Conservation (phyloP, 2,888 invertebrate species). For the Enchytraeus crypticus region DNA sequence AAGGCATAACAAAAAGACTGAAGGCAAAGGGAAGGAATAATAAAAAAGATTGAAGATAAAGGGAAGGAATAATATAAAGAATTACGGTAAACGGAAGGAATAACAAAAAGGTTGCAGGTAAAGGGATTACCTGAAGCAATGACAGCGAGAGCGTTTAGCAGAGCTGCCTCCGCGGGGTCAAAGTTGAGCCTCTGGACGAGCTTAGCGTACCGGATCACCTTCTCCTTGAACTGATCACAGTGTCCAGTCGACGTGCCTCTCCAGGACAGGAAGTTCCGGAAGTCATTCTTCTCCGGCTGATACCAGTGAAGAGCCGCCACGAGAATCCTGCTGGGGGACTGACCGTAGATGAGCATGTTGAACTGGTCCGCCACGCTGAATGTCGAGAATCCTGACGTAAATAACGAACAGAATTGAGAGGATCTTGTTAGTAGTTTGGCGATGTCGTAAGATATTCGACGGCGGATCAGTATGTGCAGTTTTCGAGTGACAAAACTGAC, state of each 20-base stretch:
- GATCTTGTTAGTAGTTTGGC: background rate
- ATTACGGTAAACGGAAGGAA: too few relatives aligned
- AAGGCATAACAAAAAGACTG: too few relatives aligned
- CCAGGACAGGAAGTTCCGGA: slow-evolving; percentile 22
- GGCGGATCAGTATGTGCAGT: too few relatives aligned
- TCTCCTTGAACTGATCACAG: slow-evolving; percentile 17
- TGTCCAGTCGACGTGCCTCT: slow-evolving; percentile 1
- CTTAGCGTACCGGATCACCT: slow-evolving; percentile 13
- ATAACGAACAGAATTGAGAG: background rate
- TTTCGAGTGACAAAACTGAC: too few relatives aligned
- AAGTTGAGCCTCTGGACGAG: slow-evolving; percentile 5
- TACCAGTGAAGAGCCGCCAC: slow-evolving; percentile 24
- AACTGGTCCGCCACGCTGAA: slow-evolving; percentile 18
- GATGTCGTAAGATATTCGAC: background rate
- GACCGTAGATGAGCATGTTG: slow-evolving; percentile 20
- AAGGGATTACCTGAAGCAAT: slow-evolving; percentile 22
- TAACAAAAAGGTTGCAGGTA: too few relatives aligned
- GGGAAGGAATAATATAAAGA: too few relatives aligned
- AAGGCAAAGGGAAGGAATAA: too few relatives aligned
- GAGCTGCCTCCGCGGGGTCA: slow-evolving; percentile 20
- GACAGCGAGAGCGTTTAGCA: slow-evolving; percentile 21
- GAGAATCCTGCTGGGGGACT: slow-evolving; percentile 23
- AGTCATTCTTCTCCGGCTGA: slow-evolving; percentile 14
- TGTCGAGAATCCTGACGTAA: slow-evolving; percentile 18
- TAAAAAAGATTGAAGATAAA: too few relatives aligned